A percentile compares a stretch with the other conserved stretches of the same genome.
Evolutionary conservation across 2,888 invertebrate species (phyloP).

Genomic region (Salticus scenicus): DNA sequence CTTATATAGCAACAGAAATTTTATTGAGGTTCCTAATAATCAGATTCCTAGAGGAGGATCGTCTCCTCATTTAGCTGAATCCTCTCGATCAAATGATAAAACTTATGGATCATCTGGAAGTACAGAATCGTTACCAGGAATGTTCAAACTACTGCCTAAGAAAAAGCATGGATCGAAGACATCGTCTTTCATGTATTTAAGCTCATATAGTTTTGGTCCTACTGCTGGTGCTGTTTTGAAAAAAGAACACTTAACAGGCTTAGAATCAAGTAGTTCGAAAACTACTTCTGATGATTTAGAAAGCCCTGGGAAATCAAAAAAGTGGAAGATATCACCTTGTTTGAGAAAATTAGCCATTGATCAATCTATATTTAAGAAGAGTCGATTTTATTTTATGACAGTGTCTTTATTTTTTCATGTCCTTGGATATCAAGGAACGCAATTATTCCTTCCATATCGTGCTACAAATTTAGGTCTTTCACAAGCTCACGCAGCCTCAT

Average conservation of each 20-base stretch:
- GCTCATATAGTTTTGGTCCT: conserved; percentile 68
- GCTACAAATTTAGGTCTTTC: conserved; percentile 65
- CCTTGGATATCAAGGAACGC: conserved; percentile 69
- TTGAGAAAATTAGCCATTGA: conserved; percentile 46
- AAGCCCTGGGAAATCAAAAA: conserved; percentile 1
- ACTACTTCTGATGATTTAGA: background rate
- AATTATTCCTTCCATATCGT: conserved; percentile 66
- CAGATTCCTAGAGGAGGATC: conserved; percentile 51
- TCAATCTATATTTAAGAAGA: conserved; percentile 59
- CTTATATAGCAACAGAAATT: conserved; percentile 13
- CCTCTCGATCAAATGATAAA: conserved; percentile 39
- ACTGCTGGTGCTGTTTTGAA: conserved; percentile 63
- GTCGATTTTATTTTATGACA: conserved; percentile 69
- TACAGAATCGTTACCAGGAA: conserved; percentile 65
- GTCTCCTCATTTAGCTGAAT: conserved; percentile 44
- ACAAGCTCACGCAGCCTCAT: conserved; percentile 62
- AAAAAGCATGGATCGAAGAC: conserved; percentile 36
- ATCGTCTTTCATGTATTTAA: conserved; percentile 69
- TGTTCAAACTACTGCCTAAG: conserved; percentile 29
- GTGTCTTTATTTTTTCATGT: conserved; percentile 64
- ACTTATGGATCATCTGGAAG: conserved; percentile 55
- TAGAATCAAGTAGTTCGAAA: conserved; percentile 15
- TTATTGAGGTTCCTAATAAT: background rate
- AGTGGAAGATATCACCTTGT: conserved; percentile 32
- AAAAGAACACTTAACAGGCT: conserved; percentile 50